A percentile compares a stretch with the other conserved stretches of the same genome.
Evolutionary conservation across 2,797 vertebrate genomes (phyloP).

Genomic region (Coluber constrictor): DNA sequence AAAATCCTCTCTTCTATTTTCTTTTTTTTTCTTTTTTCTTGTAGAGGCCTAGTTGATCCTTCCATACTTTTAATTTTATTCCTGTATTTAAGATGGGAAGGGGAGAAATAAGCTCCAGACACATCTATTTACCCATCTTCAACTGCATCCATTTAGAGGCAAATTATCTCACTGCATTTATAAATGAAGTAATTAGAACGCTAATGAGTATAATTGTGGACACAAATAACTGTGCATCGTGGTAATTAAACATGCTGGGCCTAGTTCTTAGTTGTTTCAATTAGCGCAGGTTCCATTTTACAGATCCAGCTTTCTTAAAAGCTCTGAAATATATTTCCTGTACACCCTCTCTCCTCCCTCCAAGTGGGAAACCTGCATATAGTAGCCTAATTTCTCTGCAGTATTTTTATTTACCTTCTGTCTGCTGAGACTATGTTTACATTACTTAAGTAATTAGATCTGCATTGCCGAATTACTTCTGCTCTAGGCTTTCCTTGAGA

Average conservation of each 20-base stretch:
- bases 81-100: background rate
- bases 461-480: slow-evolving; percentile 34
- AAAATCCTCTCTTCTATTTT: background rate
- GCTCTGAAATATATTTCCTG: background rate
- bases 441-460: slow-evolving; percentile 18
- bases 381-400: background rate
- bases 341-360: background rate
- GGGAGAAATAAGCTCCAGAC: background rate
- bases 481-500: slow-evolving; percentile 3
- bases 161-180: slow-evolving; percentile 6
- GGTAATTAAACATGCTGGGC: slow-evolving; percentile 10
- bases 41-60: background rate
- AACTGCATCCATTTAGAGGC: slow-evolving; percentile 24
- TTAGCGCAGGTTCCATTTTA: slow-evolving; percentile 13
- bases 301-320: slow-evolving; percentile 5
- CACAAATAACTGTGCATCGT: slow-evolving; percentile 29
- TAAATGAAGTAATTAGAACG: slow-evolving; percentile 4
- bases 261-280: slow-evolving; percentile 20
- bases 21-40: background rate
- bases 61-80: background rate
- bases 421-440: slow-evolving; percentile 22
- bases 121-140: slow-evolving; percentile 24
- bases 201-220: background rate
- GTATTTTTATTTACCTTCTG: slow-evolving; percentile 23
- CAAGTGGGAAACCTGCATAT: background rate